Evolutionary conservation across 2,797 vertebrate genomes (phyloP).

Genomic region (Taenioides sp.): DNA sequence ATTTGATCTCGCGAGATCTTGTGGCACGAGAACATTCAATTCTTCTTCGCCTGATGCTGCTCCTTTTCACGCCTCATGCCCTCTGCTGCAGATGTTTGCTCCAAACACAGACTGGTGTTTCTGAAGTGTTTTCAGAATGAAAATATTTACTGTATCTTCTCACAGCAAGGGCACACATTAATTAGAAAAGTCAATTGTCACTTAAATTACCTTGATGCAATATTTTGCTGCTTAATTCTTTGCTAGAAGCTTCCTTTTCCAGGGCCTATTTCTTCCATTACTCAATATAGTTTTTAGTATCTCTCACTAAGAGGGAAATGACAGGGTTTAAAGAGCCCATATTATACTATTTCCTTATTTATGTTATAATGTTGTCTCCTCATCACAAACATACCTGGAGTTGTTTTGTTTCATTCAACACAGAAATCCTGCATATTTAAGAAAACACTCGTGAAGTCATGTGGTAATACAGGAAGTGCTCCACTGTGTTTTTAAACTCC

Average conservation of each 20-base stretch:
- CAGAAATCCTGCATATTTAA: too few species aligned
- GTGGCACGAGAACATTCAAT: not conserved
- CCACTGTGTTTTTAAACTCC: too few species aligned
- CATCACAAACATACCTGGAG: too few species aligned
- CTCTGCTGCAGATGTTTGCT: conserved; percentile 43
- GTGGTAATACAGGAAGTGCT: too few species aligned
- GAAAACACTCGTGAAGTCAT: too few species aligned
- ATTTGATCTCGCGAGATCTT: too few species aligned
- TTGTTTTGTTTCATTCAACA: too few species aligned
- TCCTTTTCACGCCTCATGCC: conserved; percentile 43
- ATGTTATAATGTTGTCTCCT: too few species aligned
- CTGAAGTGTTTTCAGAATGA: conserved; percentile 42
- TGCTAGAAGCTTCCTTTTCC: conserved; percentile 8
- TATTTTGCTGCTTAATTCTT: conserved; percentile 24
- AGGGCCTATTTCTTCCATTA: conserved; percentile 3
- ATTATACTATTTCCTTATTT: too few species aligned
- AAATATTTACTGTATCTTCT: conserved; percentile 53
- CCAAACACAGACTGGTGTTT: conserved; percentile 37
- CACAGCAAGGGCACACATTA: conserved; percentile 51
- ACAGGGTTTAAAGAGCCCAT: too few species aligned
- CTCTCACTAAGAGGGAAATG: too few species aligned
- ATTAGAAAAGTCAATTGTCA: conserved; percentile 38
- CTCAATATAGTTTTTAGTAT: too few species aligned
- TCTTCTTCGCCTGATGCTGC: conserved; percentile 16
- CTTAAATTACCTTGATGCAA: conserved; percentile 28